A percentile compares a stretch with the other conserved stretches of the same genome.
Conservation (phyloP, 2,797 vertebrate species). For the Antennarius maculatus region DNA sequence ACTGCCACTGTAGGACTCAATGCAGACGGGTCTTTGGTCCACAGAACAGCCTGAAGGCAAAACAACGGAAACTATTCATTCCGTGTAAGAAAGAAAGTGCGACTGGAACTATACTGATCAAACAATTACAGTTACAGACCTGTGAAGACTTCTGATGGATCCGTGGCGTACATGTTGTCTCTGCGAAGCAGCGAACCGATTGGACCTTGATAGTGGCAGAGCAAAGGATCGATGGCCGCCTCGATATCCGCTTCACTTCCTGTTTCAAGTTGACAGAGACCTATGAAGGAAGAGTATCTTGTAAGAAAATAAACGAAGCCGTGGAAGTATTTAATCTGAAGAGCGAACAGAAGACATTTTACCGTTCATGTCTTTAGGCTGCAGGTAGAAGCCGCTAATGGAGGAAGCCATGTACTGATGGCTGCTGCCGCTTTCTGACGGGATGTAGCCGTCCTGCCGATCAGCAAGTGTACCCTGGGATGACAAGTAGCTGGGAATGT, state of each 20-base stretch:
- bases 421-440: slow-evolving; percentile 92
- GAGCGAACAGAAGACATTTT: background rate
- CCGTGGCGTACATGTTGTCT: slow-evolving; percentile 80
- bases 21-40: slow-evolving; percentile 78
- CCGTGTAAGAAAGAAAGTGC: background rate
- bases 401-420: slow-evolving; percentile 90
- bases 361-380: slow-evolving; percentile 90
- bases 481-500: slow-evolving; percentile 96
- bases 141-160: slow-evolving; percentile 82
- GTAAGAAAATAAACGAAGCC: background rate
- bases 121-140: slow-evolving; percentile 72
- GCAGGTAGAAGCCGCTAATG: slow-evolving; percentile 88
- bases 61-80: background rate
- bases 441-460: slow-evolving; percentile 90
- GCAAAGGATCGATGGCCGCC: slow-evolving; percentile 85
- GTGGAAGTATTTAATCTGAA: background rate
- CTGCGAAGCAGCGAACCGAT: slow-evolving; percentile 82
- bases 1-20: slow-evolving; percentile 80
- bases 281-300: slow-evolving; percentile 59
- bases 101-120: no score
- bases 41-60: slow-evolving; percentile 76
- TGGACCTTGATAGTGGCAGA: slow-evolving; percentile 88
- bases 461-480: slow-evolving; percentile 96
- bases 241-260: slow-evolving; percentile 91
- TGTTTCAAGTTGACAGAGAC: slow-evolving; percentile 88